Evolutionary conservation across 2,888 invertebrate genomes (phyloP).

Genomic region (Drosophila vallismaia): DNA sequence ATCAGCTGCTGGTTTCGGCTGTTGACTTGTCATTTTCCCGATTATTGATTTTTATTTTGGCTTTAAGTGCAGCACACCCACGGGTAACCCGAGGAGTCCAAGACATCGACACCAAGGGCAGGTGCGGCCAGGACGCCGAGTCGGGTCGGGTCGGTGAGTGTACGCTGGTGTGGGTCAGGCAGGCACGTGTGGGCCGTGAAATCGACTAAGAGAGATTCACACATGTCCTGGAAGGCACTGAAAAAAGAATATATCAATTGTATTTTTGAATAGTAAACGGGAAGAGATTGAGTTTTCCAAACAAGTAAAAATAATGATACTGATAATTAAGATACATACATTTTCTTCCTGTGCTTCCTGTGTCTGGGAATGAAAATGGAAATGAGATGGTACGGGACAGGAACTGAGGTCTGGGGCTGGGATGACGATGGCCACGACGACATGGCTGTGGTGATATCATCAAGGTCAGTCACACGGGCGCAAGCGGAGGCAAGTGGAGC

Average conservation of each 20-base stretch:
- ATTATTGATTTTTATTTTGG: constrained; percentile 70
- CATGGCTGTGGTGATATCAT: constrained; percentile 67
- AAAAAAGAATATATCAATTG: background rate
- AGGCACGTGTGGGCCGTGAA: constrained; percentile 46
- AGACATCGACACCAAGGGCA: constrained; percentile 44
- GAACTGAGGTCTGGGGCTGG: constrained; percentile 12
- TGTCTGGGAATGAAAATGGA: background rate
- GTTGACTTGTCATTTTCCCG: constrained; percentile 71
- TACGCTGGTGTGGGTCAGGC: constrained; percentile 2
- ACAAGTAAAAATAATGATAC: too few species aligned
- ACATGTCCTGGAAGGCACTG: constrained; percentile 54
- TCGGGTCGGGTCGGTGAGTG: constrained; percentile 26
- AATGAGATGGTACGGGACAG: background rate
- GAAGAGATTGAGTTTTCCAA: background rate
- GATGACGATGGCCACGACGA: constrained; percentile 26
- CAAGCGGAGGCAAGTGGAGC: constrained; percentile 51
- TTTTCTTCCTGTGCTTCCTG: background rate
- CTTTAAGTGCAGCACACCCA: constrained; percentile 65
- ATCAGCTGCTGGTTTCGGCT: constrained; percentile 55
- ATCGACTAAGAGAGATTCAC: constrained; percentile 53
- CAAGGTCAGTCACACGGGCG: constrained; percentile 65
- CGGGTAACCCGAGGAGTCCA: constrained; percentile 57
- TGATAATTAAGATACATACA: too few species aligned
- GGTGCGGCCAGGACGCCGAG: background rate
- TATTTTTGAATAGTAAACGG: background rate